Percentiles rank a stretch among this genome's conserved stretches.
Conservation (phyloP, 2,888 invertebrate genomes). For the Leptura quadrifasciata region DNA sequence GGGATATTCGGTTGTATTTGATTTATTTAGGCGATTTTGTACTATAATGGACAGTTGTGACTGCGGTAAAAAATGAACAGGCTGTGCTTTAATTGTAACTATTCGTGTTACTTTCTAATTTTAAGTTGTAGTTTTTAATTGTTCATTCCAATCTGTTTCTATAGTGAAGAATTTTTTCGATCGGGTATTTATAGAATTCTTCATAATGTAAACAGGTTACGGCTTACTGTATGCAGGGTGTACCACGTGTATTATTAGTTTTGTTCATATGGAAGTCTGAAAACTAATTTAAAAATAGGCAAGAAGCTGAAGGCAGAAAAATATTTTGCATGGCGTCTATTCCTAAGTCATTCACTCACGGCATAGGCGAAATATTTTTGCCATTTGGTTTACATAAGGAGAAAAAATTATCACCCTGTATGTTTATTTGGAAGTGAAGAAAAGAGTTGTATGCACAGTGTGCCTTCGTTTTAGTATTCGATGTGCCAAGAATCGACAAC, state of each 20-base stretch:
- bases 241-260: constrained; percentile 26
- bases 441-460: constrained; percentile 66
- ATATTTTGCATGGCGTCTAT: constrained; percentile 5
- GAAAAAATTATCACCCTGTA: constrained; percentile 47
- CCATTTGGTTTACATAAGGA: constrained; percentile 13
- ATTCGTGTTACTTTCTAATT: constrained; percentile 63
- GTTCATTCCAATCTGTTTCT: constrained; percentile 69
- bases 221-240: constrained; percentile 41
- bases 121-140: constrained; percentile 61
- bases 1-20: constrained; percentile 38
- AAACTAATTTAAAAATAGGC: constrained; percentile 20
- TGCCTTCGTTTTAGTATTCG: constrained; percentile 68
- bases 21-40: constrained; percentile 42
- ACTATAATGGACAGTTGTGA: constrained; percentile 54
- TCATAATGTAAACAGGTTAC: constrained; percentile 62
- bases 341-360: background rate
- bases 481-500: constrained; percentile 71
- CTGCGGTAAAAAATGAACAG: constrained; percentile 64
- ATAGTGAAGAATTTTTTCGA: constrained; percentile 48
- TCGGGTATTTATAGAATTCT: constrained; percentile 50
- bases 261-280: constrained; percentile 31
- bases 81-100: constrained; percentile 68
- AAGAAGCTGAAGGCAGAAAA: constrained; percentile 28
- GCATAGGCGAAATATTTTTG: constrained; percentile 1
- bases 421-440: constrained; percentile 46